Conservation (phyloP, 2,888 invertebrate genomes). For the Drosophila meridionalis region DNA sequence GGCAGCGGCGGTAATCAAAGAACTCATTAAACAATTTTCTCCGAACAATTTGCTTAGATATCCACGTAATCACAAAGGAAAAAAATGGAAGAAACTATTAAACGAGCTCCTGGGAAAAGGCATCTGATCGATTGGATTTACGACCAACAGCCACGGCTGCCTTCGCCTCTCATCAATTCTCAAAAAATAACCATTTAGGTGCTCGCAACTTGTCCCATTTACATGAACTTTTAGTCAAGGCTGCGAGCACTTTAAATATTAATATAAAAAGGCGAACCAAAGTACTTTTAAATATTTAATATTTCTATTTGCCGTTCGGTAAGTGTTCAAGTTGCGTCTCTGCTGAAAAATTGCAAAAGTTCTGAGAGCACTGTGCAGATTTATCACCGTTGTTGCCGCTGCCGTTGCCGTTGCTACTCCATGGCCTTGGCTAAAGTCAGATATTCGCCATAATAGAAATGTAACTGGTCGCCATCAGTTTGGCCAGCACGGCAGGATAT, state of each 20-base stretch:
- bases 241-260: slow-evolving; percentile 50
- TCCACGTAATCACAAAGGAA: not conserved
- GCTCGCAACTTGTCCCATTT: slow-evolving; percentile 25
- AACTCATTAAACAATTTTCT: slow-evolving; percentile 26
- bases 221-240: slow-evolving; percentile 28
- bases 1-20: slow-evolving; percentile 28
- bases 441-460: slow-evolving; percentile 37
- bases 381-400: slow-evolving; percentile 47
- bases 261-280: slow-evolving; percentile 43
- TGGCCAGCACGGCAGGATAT: not conserved
- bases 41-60: slow-evolving; percentile 30
- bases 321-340: slow-evolving; percentile 42
- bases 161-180: slow-evolving; percentile 8
- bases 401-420: slow-evolving; percentile 10
- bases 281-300: slow-evolving; percentile 55
- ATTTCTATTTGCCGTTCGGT: slow-evolving; percentile 52
- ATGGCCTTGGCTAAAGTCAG: slow-evolving; percentile 12
- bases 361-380: slow-evolving; percentile 47
- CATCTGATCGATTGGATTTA: slow-evolving; percentile 14
- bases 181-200: slow-evolving; percentile 9
- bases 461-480: slow-evolving; percentile 30
- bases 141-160: slow-evolving; percentile 6
- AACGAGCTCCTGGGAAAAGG: slow-evolving; percentile 46
- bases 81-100: slow-evolving; percentile 1
- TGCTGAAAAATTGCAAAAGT: slow-evolving; percentile 56